Percentiles rank a stretch among this genome's conserved stretches.
phyloP scores from a whole-genome alignment of 2,888 invertebrate genomes.

The Scaptomyza parva region DNA sequence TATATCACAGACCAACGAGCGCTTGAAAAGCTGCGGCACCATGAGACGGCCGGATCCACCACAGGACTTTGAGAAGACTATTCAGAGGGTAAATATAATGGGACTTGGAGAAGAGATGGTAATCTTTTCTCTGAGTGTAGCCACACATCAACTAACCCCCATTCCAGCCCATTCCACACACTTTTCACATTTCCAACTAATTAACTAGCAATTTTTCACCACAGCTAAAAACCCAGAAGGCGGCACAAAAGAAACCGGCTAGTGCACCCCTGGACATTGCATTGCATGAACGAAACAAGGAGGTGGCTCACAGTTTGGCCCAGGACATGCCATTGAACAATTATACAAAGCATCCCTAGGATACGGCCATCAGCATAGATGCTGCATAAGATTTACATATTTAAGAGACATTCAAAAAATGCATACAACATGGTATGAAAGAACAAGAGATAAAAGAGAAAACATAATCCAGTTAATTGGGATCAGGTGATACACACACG shows the following conservation, averaged over 20 bases:
- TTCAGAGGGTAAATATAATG: constrained; percentile 83
- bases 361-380: constrained; percentile 67
- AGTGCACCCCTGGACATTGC: constrained; percentile 78
- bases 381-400: constrained; percentile 56
- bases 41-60: constrained; percentile 84
- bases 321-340: constrained; percentile 83
- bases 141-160: neutral
- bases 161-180: neutral
- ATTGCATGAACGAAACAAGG: constrained; percentile 82
- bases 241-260: constrained; percentile 83
- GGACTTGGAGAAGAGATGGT: too few relatives aligned
- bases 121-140: constrained; percentile 5
- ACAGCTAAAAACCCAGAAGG: constrained; percentile 84
- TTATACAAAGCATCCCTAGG: constrained; percentile 84
- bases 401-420: constrained; percentile 21
- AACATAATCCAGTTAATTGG: constrained; percentile 20
- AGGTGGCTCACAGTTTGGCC: constrained; percentile 81
- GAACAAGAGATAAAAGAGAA: neutral
- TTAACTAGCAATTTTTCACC: neutral
- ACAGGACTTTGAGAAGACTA: constrained; percentile 85
- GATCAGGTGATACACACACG: constrained; percentile 53
- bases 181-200: constrained; percentile 10
- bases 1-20: constrained; percentile 81
- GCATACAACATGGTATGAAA: constrained; percentile 5
- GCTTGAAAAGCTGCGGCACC: constrained; percentile 82